A percentile compares a stretch with the other conserved stretches of the same genome.
Conservation (phyloP, 2,113 vertebrate species). For the Lampris incognitus region DNA sequence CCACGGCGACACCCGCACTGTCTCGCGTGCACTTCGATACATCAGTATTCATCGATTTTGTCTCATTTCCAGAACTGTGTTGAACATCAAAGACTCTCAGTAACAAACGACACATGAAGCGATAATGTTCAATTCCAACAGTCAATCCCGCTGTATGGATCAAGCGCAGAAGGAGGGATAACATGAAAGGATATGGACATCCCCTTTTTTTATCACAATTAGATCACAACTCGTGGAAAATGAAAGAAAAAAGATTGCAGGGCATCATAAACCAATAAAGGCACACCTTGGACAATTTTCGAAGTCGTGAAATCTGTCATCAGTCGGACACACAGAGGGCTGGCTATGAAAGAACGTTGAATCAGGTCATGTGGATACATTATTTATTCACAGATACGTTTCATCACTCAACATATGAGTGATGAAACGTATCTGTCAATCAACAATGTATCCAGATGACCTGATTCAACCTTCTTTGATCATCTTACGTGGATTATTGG, state of each 20-base stretch:
- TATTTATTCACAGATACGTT: too few relatives aligned
- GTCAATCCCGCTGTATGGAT: not conserved
- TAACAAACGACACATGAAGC: not conserved
- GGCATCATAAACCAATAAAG: not conserved
- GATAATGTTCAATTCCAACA: not conserved
- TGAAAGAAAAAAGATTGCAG: not conserved
- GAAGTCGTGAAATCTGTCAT: constrained; percentile 12
- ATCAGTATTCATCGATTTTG: not conserved
- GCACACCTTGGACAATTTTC: constrained; percentile 8
- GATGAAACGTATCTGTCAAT: too few relatives aligned
- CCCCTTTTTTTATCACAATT: not conserved
- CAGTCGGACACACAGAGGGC: constrained; percentile 15
- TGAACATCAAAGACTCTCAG: not conserved
- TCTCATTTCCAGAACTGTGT: not conserved
- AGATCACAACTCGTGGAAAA: not conserved
- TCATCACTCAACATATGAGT: too few relatives aligned
- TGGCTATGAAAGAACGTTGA: not conserved
- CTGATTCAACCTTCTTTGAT: too few relatives aligned
- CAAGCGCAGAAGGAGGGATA: not conserved
- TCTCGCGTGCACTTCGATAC: not conserved
- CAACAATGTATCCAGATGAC: too few relatives aligned
- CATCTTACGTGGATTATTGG: too few relatives aligned
- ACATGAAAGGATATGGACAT: not conserved
- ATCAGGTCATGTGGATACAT: too few relatives aligned
- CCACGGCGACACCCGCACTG: not conserved